A percentile compares a stretch with the other conserved stretches of the same genome.
Evolutionary conservation across 1,140 invertebrate species (phyloP).

Genomic region (Heliconius nattereri): DNA sequence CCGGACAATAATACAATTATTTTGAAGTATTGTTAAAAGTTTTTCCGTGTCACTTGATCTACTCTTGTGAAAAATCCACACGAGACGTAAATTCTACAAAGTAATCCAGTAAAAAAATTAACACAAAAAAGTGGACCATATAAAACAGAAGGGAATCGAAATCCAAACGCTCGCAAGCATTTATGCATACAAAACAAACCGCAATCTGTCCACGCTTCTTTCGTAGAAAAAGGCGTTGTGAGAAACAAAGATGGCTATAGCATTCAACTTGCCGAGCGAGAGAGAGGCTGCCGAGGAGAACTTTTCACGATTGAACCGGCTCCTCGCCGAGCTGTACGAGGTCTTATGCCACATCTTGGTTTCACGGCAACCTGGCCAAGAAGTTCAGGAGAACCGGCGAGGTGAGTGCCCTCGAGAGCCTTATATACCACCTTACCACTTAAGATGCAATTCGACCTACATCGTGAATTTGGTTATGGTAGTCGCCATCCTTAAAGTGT

Average conservation of each 20-base stretch:
- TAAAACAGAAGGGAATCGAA: slow-evolving; percentile 44
- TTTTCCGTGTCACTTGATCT: neutral
- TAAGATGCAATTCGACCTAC: slow-evolving; percentile 82
- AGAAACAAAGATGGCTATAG: slow-evolving; percentile 79
- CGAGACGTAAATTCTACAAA: neutral
- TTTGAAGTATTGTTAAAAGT: neutral
- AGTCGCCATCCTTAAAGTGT: slow-evolving; percentile 77
- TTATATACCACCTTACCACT: slow-evolving; percentile 79
- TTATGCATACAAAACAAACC: slow-evolving; percentile 76
- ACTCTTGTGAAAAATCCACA: neutral
- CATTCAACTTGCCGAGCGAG: slow-evolving; percentile 79
- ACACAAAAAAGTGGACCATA: slow-evolving; percentile 4
- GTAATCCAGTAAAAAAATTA: slow-evolving; percentile 14
- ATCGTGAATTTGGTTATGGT: slow-evolving; percentile 80
- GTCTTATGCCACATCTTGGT: slow-evolving; percentile 79
- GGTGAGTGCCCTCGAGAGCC: slow-evolving; percentile 77
- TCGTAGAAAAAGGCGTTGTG: slow-evolving; percentile 70
- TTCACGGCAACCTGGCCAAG: slow-evolving; percentile 72
- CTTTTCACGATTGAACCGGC: slow-evolving; percentile 79
- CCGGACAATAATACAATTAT: neutral
- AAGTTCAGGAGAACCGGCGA: slow-evolving; percentile 72
- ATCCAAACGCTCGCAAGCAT: slow-evolving; percentile 55
- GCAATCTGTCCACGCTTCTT: slow-evolving; percentile 69
- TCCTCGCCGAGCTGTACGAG: slow-evolving; percentile 78
- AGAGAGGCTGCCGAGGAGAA: slow-evolving; percentile 79